Evolutionary conservation across 2,888 invertebrate species (phyloP).

Genomic region (Oligia fasciuncula): DNA sequence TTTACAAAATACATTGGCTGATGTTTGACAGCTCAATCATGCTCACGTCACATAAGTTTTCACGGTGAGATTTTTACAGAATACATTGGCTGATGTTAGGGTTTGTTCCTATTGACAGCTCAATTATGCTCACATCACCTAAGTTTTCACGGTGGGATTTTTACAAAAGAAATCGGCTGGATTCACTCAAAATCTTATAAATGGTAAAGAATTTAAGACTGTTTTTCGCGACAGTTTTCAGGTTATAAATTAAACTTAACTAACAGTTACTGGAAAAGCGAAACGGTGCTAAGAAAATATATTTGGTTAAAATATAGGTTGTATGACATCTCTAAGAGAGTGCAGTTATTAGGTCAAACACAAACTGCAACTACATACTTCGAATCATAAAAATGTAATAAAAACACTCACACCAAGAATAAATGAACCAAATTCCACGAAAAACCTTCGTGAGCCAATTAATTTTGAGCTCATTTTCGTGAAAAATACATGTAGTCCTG

Average conservation of each 20-base stretch:
- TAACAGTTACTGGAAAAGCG: slow-evolving; percentile 12
- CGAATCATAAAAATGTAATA: slow-evolving; percentile 35
- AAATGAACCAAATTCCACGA: slow-evolving; percentile 18
- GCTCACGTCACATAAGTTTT: too few species aligned
- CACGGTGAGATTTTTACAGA: too few species aligned
- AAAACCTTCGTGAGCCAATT: slow-evolving; percentile 36
- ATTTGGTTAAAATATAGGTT: background rate
- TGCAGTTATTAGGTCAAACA: slow-evolving; percentile 14
- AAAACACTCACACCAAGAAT: slow-evolving; percentile 32
- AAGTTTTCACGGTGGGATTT: too few species aligned
- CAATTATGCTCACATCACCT: too few species aligned
- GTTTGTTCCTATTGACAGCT: too few species aligned
- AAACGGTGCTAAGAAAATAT: slow-evolving; percentile 1
- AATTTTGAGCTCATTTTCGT: slow-evolving; percentile 26
- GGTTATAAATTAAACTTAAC: background rate
- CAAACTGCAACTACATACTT: background rate
- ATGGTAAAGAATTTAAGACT: background rate
- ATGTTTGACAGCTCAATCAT: too few species aligned
- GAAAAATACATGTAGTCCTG: slow-evolving; percentile 29
- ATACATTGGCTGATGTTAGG: too few species aligned
- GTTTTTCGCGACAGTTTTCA: background rate
- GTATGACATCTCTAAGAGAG: background rate
- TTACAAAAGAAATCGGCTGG: background rate
- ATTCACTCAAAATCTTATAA: background rate
- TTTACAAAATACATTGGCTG: too few species aligned